Evolutionary conservation across 2,113 vertebrate species (phyloP).

Genomic region (Montifringilla adamsi): DNA sequence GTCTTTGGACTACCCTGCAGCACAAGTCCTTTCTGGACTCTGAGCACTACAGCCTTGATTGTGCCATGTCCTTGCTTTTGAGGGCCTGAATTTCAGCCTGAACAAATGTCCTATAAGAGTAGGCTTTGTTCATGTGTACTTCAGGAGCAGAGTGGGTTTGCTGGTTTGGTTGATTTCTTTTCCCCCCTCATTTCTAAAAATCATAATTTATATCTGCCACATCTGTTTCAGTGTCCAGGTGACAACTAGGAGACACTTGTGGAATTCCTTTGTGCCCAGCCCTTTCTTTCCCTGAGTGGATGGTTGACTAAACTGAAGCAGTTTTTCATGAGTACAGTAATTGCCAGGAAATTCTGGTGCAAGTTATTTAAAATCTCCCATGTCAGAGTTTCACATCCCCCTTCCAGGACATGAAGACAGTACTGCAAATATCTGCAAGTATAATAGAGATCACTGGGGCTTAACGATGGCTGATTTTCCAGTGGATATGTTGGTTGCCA

Average conservation of each 20-base stretch:
- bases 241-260: neutral
- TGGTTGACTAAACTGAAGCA: neutral
- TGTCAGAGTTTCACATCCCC: neutral
- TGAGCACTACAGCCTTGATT: neutral
- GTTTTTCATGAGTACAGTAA: neutral
- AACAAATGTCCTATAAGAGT: neutral
- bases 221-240: neutral
- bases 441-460: neutral
- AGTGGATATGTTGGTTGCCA: neutral
- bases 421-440: neutral
- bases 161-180: neutral
- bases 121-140: neutral
- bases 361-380: neutral
- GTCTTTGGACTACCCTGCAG: neutral
- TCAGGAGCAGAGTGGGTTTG: neutral
- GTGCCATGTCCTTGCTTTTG: neutral
- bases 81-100: neutral
- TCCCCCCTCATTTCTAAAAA: rapidly evolving
- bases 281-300: neutral
- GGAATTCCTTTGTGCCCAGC: neutral
- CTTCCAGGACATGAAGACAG: neutral
- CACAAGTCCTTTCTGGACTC: neutral
- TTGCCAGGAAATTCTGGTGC: neutral
- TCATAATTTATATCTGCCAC: neutral
- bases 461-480: neutral